These are phyloP conservation scores for Anneissia japonica DNA, from an alignment of 35 echinoderm and acorn worm genomes.

Conservation along the genomic window DNA sequence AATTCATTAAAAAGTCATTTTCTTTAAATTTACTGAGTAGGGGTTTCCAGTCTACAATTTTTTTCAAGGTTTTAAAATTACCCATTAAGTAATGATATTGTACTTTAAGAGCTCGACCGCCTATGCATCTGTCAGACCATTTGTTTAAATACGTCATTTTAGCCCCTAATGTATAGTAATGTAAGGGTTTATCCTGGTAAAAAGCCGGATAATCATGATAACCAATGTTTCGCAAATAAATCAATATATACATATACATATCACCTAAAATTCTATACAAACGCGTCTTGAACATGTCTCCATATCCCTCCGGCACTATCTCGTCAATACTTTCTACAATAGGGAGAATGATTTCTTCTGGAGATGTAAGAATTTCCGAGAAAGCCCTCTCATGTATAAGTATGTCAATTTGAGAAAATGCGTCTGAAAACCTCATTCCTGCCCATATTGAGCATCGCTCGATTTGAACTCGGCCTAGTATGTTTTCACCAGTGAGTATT, in stretches of 20 bases:
- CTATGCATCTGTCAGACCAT: neutral
- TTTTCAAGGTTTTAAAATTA: neutral
- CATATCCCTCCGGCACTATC: neutral
- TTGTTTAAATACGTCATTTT: neutral
- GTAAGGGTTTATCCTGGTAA: neutral
- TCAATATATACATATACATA: neutral
- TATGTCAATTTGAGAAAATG: neutral
- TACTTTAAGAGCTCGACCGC: neutral
- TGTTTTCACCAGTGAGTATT: too few species aligned
- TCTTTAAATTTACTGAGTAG: neutral
- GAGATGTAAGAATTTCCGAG: neutral
- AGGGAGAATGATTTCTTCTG: neutral
- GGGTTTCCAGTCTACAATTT: neutral
- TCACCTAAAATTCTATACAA: neutral
- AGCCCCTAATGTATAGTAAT: neutral
- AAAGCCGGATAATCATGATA: neutral
- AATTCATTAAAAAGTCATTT: neutral
- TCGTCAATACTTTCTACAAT: neutral
- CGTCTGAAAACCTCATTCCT: neutral
- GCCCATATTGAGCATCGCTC: neutral
- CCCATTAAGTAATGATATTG: neutral
- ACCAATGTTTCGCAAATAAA: neutral
- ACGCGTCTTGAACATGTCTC: neutral
- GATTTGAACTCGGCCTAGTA: too few species aligned
- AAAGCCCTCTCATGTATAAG: neutral